Percentiles rank a stretch among this genome's conserved stretches.
Evolutionary conservation across 2,888 invertebrate genomes (phyloP).

Genomic region (Stegophylla sp.): DNA sequence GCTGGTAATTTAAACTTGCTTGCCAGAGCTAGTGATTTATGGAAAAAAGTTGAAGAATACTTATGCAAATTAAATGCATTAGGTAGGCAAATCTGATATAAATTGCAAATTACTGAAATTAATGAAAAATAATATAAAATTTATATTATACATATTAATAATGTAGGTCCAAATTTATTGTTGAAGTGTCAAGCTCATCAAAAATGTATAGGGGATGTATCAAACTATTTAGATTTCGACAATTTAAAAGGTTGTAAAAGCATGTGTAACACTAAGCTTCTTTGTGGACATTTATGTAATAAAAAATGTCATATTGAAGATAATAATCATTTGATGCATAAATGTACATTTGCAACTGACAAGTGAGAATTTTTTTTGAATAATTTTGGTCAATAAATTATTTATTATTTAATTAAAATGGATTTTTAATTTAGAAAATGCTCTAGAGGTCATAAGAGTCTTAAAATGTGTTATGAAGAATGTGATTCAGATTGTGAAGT

Average conservation of each 20-base stretch:
- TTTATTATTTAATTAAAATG: neutral
- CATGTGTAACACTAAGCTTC: constrained; percentile 68
- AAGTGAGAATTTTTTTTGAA: constrained; percentile 61
- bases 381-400: neutral
- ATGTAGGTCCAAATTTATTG: constrained; percentile 60
- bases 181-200: constrained; percentile 69
- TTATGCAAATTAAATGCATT: constrained; percentile 66
- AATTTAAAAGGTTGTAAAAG: constrained; percentile 67
- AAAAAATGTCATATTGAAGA: constrained; percentile 70
- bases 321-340: constrained; percentile 69
- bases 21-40: constrained; percentile 61
- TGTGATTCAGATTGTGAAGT: constrained; percentile 29
- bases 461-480: constrained; percentile 67
- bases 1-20: constrained; percentile 54
- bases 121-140: neutral
- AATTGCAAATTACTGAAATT: neutral
- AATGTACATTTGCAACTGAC: constrained; percentile 67
- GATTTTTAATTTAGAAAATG: constrained; percentile 31
- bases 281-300: constrained; percentile 73
- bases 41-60: constrained; percentile 39
- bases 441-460: constrained; percentile 62
- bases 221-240: constrained; percentile 13
- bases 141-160: neutral
- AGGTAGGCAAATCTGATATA: constrained; percentile 64
- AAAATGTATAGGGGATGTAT: constrained; percentile 67